Conservation (phyloP, 2,888 invertebrate genomes). For the Idaea dimidiata region DNA sequence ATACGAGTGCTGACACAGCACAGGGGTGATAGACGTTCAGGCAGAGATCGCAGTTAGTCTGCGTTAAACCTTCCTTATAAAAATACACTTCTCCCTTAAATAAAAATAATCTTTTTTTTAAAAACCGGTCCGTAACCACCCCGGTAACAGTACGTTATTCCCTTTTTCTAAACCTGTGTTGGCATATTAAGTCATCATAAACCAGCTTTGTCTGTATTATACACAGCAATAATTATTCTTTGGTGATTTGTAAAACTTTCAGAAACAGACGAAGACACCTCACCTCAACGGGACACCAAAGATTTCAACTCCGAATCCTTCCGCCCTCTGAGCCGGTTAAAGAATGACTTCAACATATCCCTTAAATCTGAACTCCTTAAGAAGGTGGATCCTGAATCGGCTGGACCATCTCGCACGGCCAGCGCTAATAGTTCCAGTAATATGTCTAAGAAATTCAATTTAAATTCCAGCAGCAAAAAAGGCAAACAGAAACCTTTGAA, state of each 20-base stretch:
- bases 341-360: slow-evolving; percentile 71
- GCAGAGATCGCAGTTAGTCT: too few relatives aligned
- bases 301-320: slow-evolving; percentile 65
- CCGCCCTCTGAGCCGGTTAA: slow-evolving; percentile 63
- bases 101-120: too few relatives aligned
- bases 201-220: background rate
- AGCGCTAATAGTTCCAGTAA: slow-evolving; percentile 73
- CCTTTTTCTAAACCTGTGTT: too few relatives aligned
- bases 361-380: slow-evolving; percentile 66
- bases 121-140: too few relatives aligned
- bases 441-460: slow-evolving; percentile 70
- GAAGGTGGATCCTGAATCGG: slow-evolving; percentile 55
- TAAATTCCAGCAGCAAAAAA: slow-evolving; percentile 42
- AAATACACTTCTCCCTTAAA: too few relatives aligned
- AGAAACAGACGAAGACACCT: slow-evolving; percentile 57
- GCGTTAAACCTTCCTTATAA: too few relatives aligned
- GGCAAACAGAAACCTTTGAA: slow-evolving; percentile 49
- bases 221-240: background rate
- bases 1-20: too few relatives aligned
- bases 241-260: slow-evolving; percentile 21
- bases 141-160: too few relatives aligned
- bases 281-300: slow-evolving; percentile 55
- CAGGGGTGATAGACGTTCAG: too few relatives aligned
- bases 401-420: slow-evolving; percentile 55
- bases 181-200: too few relatives aligned